Evolutionary conservation across 1,140 invertebrate genomes (phyloP).

Genomic region (Drosophila kurseongensis): DNA sequence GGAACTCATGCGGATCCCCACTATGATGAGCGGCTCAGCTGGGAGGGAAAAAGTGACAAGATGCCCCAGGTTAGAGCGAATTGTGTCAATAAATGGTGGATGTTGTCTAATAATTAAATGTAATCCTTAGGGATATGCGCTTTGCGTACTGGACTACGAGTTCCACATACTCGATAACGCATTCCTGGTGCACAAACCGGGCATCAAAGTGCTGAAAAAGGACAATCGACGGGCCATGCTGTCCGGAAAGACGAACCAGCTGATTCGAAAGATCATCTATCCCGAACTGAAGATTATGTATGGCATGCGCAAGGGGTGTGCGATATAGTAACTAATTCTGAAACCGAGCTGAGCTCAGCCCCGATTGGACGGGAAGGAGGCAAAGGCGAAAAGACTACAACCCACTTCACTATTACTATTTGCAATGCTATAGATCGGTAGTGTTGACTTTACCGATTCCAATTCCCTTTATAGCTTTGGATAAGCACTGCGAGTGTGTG

Average conservation of each 20-base stretch:
- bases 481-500: constrained; percentile 52
- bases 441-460: constrained; percentile 11
- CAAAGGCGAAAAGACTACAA: constrained; percentile 67
- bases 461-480: constrained; percentile 37
- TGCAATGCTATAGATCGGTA: constrained; percentile 66
- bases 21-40: constrained; percentile 94
- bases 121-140: constrained; percentile 90
- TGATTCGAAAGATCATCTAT: constrained; percentile 92
- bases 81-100: too few species aligned
- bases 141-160: constrained; percentile 95
- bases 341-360: constrained; percentile 70
- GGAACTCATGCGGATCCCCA: constrained; percentile 94
- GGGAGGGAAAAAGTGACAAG: constrained; percentile 96
- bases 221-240: constrained; percentile 90
- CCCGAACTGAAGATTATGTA: constrained; percentile 94
- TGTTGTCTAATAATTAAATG: too few species aligned
- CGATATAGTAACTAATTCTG: constrained; percentile 88
- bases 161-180: constrained; percentile 96
- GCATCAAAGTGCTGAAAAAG: constrained; percentile 92
- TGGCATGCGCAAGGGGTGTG: constrained; percentile 91
- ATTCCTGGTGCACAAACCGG: constrained; percentile 94
- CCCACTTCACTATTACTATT: constrained; percentile 64
- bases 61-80: constrained; percentile 91
- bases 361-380: constrained; percentile 24
- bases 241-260: constrained; percentile 90